These are phyloP conservation scores for Oryzias melastigma DNA, from an alignment of 2,113 vertebrate genomes.

Conservation along the genomic window DNA sequence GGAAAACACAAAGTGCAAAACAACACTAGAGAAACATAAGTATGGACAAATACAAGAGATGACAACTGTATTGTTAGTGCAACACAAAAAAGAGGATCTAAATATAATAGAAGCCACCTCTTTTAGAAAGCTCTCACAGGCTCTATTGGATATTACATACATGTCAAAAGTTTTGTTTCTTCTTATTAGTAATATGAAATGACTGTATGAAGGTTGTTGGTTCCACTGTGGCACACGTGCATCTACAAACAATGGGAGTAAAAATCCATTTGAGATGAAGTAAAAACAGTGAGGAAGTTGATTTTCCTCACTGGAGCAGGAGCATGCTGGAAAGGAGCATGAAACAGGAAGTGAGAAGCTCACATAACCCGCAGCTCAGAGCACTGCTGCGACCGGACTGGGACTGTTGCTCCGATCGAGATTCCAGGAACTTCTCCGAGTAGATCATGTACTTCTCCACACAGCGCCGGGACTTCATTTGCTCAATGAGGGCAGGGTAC, in stretches of 20 bases:
- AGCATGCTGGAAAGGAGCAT: constrained; percentile 65
- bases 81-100: constrained; percentile 3
- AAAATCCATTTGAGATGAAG: constrained; percentile 6
- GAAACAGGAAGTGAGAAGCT: constrained; percentile 50
- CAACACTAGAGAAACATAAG: not conserved
- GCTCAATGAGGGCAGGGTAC: constrained; percentile 69
- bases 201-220: constrained; percentile 2
- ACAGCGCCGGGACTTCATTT: constrained; percentile 65
- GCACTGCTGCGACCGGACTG: constrained; percentile 14
- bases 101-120: not conserved
- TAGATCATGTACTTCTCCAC: constrained; percentile 67
- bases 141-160: no score
- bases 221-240: constrained; percentile 14
- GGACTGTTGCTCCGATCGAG: constrained; percentile 34
- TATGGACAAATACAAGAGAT: not conserved
- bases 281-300: not conserved
- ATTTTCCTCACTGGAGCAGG: constrained; percentile 63
- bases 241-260: constrained; percentile 15
- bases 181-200: constrained; percentile 1
- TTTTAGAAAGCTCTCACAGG: no score
- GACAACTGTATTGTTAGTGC: not conserved
- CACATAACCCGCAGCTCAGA: constrained; percentile 25
- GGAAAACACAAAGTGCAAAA: constrained; percentile 19
- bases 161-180: not conserved
- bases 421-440: constrained; percentile 57